Percentiles rank a stretch among this genome's conserved stretches.
Evolutionary conservation across 37 sponge, comb jelly and placozoan genomes (phyloP).

Genomic region (Cliona cf. orientalis): DNA sequence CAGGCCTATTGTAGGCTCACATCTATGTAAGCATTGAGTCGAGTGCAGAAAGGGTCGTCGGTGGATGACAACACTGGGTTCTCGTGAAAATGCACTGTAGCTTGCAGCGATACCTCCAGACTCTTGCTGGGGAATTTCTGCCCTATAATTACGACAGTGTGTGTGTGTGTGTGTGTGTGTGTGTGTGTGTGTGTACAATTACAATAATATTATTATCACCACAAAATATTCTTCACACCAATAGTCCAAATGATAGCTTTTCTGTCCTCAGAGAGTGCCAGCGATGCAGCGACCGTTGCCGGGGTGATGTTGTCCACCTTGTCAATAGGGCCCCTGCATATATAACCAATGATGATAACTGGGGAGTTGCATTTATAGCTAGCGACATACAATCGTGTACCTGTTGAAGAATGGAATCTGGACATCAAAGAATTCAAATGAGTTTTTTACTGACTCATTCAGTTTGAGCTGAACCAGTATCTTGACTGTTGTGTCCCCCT

Average conservation of each 20-base stretch:
- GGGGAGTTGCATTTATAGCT: not conserved
- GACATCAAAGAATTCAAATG: conserved; percentile 88
- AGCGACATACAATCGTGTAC: conserved; percentile 20
- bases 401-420: conserved; percentile 89
- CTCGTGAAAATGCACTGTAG: conserved; percentile 72
- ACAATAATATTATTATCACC: too few relatives aligned
- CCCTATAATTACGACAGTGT: conserved; percentile 34
- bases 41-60: conserved; percentile 79
- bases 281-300: conserved; percentile 23
- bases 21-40: conserved; percentile 80
- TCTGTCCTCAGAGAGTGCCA: conserved; percentile 63
- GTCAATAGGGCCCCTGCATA: conserved; percentile 75
- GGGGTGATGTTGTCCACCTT: conserved; percentile 73
- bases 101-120: conserved; percentile 83
- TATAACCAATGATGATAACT: not conserved
- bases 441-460: conserved; percentile 70
- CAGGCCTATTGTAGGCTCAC: too few relatives aligned
- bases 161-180: not conserved
- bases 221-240: too few relatives aligned
- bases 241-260: conserved; percentile 82
- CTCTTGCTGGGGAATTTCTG: conserved; percentile 84
- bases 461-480: conserved; percentile 87
- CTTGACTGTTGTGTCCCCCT: conserved; percentile 67
- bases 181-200: too few relatives aligned
- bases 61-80: conserved; percentile 3